Percentiles rank a stretch among this genome's conserved stretches.
Evolutionary conservation across 2,797 vertebrate species (phyloP).

Genomic region (Rhabdomys pumilio): DNA sequence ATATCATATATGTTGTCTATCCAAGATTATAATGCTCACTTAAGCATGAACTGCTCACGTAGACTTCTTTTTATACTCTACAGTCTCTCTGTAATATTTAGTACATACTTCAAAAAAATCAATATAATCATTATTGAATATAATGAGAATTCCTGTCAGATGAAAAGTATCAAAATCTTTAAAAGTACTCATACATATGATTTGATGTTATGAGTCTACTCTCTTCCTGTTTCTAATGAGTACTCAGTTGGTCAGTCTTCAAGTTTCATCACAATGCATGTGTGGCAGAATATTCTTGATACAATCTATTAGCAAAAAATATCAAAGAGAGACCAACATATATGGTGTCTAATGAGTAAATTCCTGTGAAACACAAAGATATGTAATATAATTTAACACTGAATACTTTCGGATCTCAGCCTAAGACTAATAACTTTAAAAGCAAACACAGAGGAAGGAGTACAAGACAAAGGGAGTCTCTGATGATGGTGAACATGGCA

Average conservation of each 20-base stretch:
- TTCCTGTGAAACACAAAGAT: background rate
- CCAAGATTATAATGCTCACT: too few relatives aligned
- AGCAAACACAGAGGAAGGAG: background rate
- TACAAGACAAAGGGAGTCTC: background rate
- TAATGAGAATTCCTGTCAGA: background rate
- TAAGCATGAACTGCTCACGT: background rate
- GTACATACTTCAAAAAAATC: background rate
- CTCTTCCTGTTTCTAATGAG: background rate
- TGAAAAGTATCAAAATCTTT: background rate
- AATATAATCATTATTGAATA: background rate
- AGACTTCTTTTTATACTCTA: background rate
- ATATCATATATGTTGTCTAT: too few relatives aligned
- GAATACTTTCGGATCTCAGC: background rate
- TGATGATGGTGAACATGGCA: background rate
- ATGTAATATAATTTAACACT: background rate
- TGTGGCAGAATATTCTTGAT: background rate
- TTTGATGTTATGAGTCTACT: background rate
- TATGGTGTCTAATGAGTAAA: background rate
- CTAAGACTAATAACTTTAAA: background rate
- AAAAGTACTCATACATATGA: background rate
- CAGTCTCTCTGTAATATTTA: background rate
- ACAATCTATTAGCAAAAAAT: background rate
- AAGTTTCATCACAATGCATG: too few relatives aligned
- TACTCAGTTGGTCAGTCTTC: background rate
- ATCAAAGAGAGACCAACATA: background rate